Conservation (phyloP, 2,113 vertebrate species). For the Bubalus kerabau region DNA sequence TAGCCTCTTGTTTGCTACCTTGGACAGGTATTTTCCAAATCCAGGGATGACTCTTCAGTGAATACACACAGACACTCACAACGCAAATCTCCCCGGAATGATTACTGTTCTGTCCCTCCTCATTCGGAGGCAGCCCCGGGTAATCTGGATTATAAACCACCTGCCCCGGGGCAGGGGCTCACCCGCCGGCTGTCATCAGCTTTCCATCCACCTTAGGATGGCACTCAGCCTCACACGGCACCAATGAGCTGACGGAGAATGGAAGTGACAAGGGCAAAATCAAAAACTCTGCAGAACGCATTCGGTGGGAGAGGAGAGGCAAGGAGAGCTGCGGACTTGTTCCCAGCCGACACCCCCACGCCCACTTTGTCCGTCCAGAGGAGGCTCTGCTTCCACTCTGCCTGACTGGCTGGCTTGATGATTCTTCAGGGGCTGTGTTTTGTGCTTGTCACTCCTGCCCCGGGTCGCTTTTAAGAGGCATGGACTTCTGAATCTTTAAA, state of each 20-base stretch:
- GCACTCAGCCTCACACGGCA: conserved; percentile 79
- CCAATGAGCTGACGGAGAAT: conserved; percentile 82
- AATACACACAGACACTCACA: neutral
- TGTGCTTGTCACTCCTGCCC: conserved; percentile 27
- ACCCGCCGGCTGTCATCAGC: conserved; percentile 75
- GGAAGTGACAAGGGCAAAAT: conserved; percentile 86
- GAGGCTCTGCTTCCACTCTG: neutral
- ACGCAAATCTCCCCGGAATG: neutral
- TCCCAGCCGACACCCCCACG: conserved; percentile 52
- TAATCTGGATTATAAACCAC: conserved; percentile 74
- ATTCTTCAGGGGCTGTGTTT: conserved; percentile 5
- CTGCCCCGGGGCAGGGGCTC: conserved; percentile 69
- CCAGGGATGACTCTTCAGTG: neutral
- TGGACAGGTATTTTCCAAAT: neutral
- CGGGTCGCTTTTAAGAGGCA: conserved; percentile 46
- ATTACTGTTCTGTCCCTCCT: neutral
- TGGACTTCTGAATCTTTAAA: conserved; percentile 69
- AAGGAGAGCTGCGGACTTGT: conserved; percentile 53
- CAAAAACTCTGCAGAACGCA: conserved; percentile 60
- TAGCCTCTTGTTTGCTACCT: neutral
- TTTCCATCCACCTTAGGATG: conserved; percentile 79
- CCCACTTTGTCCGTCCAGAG: neutral
- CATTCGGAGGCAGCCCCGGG: conserved; percentile 45
- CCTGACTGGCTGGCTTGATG: neutral
- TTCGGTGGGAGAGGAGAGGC: conserved; percentile 66